Base-by-base conservation (phyloP, 64 coral and sea anemone genomes). In the Anthopleura sola region DNA sequence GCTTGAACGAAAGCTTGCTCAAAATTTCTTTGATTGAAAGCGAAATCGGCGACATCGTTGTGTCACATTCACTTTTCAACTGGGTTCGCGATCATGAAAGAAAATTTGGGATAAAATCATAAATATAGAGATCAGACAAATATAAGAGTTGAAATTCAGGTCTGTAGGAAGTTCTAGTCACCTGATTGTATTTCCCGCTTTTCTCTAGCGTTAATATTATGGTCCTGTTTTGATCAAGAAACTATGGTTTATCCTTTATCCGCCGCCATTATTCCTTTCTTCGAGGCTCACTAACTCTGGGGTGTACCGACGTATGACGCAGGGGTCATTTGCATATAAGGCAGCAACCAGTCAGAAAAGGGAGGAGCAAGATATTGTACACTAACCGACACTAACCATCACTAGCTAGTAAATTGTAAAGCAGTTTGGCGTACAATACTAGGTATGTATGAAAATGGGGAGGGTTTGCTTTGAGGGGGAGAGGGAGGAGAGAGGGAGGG, bases 151-250 rank as follows among this genome's bases (percentile, higher is more conserved):
- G n/a, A 71, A 71, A 71, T 71, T 14, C 66, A 71, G 28, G 5
- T 28, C 29, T 71, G 34, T 15, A 26, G 58, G 2, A n/a, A 71
- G 10, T 71, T 71, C 14, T 71, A 56, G 15, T 95, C 93, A 95
- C 85, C 93, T 95, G 93, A 85, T 95, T 80, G 89, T 95, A 95
- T 95, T 95, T 95, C 93, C 93, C 93, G 93, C 93, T 94, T 90
- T 75, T 90, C 83, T 83, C 88, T 13, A 74, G 88, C 88, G 75
- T 18, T 85, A 88, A 95, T 91, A 95, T 95, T 95, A 95, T 95
- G 93, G 93, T 95, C 93, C 78, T 95, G 78, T 90, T 78, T 74
- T 62, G 54, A 55, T 44, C 40, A 80, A 80, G 84, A 95, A 91
- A 95, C 89, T 95, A 95, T 95, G 93, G 93, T 95, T 91, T 95